phyloP scores from a whole-genome alignment of 2,113 vertebrate genomes.

The Melanocharis versteri region DNA sequence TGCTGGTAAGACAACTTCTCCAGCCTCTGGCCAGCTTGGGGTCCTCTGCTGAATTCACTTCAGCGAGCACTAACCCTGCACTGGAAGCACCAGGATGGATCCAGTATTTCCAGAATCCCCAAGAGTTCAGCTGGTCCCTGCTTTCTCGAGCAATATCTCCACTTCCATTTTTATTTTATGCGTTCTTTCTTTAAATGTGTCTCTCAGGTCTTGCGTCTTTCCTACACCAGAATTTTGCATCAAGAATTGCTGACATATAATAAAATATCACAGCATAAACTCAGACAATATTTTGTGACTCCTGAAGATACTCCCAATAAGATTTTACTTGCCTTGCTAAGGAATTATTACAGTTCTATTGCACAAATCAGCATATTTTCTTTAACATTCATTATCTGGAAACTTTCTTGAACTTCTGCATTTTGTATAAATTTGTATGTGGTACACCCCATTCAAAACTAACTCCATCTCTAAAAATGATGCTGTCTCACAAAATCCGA shows the following conservation, averaged over 20 bases:
- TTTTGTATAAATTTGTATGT: background rate
- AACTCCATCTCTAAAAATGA: background rate
- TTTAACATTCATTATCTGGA: background rate
- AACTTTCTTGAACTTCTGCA: background rate
- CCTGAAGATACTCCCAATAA: background rate
- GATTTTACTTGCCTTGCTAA: background rate
- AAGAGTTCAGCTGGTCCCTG: background rate
- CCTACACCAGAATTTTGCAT: background rate
- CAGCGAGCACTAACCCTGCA: background rate
- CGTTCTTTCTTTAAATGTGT: background rate
- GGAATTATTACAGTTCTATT: background rate
- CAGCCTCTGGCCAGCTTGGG: background rate
- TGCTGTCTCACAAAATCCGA: background rate
- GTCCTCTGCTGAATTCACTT: background rate
- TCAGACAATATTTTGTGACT: background rate
- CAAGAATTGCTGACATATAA: background rate
- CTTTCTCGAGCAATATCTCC: rapidly evolving
- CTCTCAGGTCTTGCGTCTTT: background rate
- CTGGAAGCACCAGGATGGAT: background rate
- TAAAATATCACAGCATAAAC: background rate
- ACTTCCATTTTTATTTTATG: background rate
- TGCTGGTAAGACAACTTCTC: background rate
- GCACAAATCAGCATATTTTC: background rate
- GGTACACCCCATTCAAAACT: background rate
- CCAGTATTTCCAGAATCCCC: background rate